Conservation (phyloP, 2,888 invertebrate genomes). For the Eupithecia exiguata region DNA sequence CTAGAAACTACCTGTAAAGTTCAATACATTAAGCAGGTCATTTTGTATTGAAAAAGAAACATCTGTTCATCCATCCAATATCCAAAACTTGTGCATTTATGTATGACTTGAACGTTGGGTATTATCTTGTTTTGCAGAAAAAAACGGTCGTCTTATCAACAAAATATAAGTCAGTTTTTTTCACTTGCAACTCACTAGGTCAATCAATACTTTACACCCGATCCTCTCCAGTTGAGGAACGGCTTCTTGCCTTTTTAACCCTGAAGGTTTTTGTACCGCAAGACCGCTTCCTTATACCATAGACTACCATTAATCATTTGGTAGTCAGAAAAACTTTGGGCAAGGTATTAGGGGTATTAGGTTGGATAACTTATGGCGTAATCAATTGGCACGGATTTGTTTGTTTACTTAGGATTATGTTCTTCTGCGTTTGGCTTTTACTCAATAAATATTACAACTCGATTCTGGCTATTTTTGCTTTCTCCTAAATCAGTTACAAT, state of each 20-base stretch:
- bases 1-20: not conserved
- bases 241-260: slow-evolving; percentile 31
- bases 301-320: slow-evolving; percentile 33
- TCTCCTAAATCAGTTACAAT: not conserved
- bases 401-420: slow-evolving; percentile 29
- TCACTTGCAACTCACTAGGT: slow-evolving; percentile 20
- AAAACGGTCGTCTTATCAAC: not conserved
- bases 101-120: too few species aligned
- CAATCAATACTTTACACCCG: slow-evolving; percentile 25
- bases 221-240: slow-evolving; percentile 17
- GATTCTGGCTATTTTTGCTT: not conserved
- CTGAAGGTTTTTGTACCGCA: slow-evolving; percentile 27
- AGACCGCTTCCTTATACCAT: slow-evolving; percentile 19
- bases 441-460: not conserved
- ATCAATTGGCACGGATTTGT: slow-evolving; percentile 37
- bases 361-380: slow-evolving; percentile 33
- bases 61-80: too few species aligned
- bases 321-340: slow-evolving; percentile 33
- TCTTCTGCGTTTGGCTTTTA: slow-evolving; percentile 7
- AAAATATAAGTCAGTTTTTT: slow-evolving; percentile 13
- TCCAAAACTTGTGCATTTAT: too few species aligned
- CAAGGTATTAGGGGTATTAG: slow-evolving; percentile 34
- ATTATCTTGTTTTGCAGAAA: too few species aligned
- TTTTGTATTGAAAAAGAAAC: not conserved
- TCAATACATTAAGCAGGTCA: not conserved